Evolutionary conservation across 2,113 vertebrate genomes (phyloP), one percentile per base, ranked within the genome.

Genomic region (Numenius arquata): DNA sequence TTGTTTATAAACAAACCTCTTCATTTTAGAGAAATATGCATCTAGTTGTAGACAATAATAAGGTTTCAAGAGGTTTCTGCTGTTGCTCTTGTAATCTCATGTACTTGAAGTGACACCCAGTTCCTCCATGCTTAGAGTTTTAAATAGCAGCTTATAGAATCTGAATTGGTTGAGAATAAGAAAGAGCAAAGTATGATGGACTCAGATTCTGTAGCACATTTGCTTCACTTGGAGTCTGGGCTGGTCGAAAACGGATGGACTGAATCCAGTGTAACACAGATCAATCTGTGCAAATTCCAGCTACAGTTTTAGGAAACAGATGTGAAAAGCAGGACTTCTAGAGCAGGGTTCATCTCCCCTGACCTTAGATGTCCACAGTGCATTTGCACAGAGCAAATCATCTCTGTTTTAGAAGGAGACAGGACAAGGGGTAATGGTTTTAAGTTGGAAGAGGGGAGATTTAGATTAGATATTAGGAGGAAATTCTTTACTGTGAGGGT

Each of bases 181-280:
- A 77, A 76, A 29, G 32, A 82, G 4, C 11, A 38, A 81, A 71
- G 12, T 40, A 34, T 53, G 4, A 77, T 66, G 40, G 27, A 41
- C 22, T n/a, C 19, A 11, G 30, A 1, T 79, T 89, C 80, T 88
- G 36, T 65, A 86, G 80, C 11, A 36, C 2, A 12, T 66, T 96
- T 91, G 17, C 53, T 90, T 8, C 12, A 41, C 4, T 68, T 68
- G 27, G 19, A 68, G 41, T 34, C 43, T 55, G 12, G 68, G 34
- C 40, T 80, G 22, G 19, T 63, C 4, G 1, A 85, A 85, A 93
- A 75, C 0, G 1, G 26, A 21, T 3, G 0, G 29, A 30, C 22
- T 61, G 47, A 91, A 82, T 76, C 30, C 34, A 20, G 10, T 16
- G 19, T 38, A 81, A 52, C 15, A 38, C 0, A 0, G 53, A 67